These are phyloP conservation scores for Pseudonaja textilis DNA, from an alignment of 2,113 vertebrate genomes.

Conservation along the genomic window DNA sequence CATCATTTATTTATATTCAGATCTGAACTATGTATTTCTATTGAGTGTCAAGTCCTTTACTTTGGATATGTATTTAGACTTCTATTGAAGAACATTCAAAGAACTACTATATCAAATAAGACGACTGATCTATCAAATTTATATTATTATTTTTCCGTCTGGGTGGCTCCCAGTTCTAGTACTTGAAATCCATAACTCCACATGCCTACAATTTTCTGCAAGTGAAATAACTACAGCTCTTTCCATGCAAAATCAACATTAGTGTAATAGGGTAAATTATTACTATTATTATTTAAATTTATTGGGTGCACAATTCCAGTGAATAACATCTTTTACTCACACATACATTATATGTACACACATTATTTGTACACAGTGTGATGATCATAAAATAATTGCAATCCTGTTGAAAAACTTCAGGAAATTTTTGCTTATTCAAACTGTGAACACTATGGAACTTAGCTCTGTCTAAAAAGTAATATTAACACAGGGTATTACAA, in stretches of 20 bases:
- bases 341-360: neutral
- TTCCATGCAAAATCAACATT: neutral
- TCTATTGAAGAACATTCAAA: neutral
- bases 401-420: neutral
- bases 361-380: neutral
- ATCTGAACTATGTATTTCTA: neutral
- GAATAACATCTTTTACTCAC: neutral
- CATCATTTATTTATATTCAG: neutral
- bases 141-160: neutral
- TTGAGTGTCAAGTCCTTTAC: neutral
- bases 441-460: neutral
- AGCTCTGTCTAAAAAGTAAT: neutral
- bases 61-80: neutral
- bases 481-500: neutral
- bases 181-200: neutral
- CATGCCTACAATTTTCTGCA: neutral
- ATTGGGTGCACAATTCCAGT: neutral
- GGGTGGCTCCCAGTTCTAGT: neutral
- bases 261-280: neutral
- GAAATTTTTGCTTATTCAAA: neutral
- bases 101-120: neutral
- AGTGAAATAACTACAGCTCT: neutral
- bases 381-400: neutral
- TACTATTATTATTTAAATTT: neutral
- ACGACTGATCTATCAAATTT: neutral